Base-by-base conservation (phyloP, 2,888 invertebrate genomes). In the Eupithecia inturbata region DNA sequence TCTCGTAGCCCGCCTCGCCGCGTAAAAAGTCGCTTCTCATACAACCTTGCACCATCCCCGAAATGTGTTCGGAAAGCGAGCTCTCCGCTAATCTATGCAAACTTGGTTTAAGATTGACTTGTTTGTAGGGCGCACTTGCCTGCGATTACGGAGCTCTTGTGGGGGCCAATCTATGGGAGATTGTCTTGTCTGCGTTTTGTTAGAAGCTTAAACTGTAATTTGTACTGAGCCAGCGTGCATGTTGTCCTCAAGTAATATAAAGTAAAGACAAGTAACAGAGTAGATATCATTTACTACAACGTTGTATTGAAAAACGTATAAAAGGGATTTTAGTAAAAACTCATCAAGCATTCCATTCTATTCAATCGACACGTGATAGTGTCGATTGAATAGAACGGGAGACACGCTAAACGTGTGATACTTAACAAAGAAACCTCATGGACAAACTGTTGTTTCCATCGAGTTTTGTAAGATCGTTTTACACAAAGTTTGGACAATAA, bases 51-150 rank as follows among this genome's bases (percentile, higher is more conserved):
- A 79, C 82, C 89, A 85, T 26, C 76, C 77, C 79, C 81, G 75
- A 86, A 79, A 83, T 87, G 84, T 88, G 87, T 87, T 88, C 85
- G 83, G 82, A 88, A 87, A 87, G 88, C 88, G 88, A 87, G 89
- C 87, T 85, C 85, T 82, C 82, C 77, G 85, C 88, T 92, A 91
- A 91, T 92, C 90, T 91, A 92, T 91, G 92, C 91, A 91, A 91
- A 92, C 90, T 84, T 82, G 86, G 88, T 90, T 89, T 89, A 88
- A 91, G 89, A 92, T 91, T 89, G 91, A 91, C 89, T 91, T 91
- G 91, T 91, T 91, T 91, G 91, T 89, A 85, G 85, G 88, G 82
- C 87, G 84, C 86, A 85, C 85, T 86, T 81, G 84, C 81, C 78
- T 81, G 84, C 85, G 89, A 89, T 89, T 88, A 87, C 87, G 79